phyloP scores from a whole-genome alignment of 2,888 invertebrate species.

The Philereme vetulata region DNA sequence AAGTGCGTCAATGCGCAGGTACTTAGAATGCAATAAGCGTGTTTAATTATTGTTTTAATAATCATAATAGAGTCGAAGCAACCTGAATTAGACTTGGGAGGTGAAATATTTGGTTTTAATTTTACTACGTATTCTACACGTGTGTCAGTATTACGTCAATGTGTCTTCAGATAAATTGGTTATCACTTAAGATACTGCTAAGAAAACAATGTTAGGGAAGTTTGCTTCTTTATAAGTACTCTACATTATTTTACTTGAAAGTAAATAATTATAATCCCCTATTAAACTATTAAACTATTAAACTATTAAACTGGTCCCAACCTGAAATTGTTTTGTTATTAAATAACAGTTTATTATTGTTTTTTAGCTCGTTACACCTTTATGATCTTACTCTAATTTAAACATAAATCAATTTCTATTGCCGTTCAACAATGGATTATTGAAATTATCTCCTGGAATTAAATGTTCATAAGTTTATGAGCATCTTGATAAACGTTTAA shows the following conservation, averaged over 20 bases:
- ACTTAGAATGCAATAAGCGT: too few relatives aligned
- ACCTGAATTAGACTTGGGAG: too few relatives aligned
- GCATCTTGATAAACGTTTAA: constrained; percentile 32
- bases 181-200: too few relatives aligned
- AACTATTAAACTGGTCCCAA: constrained; percentile 8
- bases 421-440: constrained; percentile 27
- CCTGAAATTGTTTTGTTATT: constrained; percentile 10
- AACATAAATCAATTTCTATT: constrained; percentile 25
- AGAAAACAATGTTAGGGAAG: background rate
- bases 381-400: constrained; percentile 26
- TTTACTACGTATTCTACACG: too few relatives aligned
- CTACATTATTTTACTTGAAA: background rate
- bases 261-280: background rate
- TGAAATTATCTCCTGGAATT: constrained; percentile 30
- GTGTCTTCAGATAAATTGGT: too few relatives aligned
- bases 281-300: too few relatives aligned
- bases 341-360: constrained; percentile 17
- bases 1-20: too few relatives aligned
- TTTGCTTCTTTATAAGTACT: too few relatives aligned
- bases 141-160: too few relatives aligned
- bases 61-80: too few relatives aligned
- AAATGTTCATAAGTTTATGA: constrained; percentile 31
- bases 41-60: too few relatives aligned
- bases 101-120: too few relatives aligned
- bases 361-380: constrained; percentile 16